A percentile compares a stretch with the other conserved stretches of the same genome.
Evolutionary conservation across 1,140 invertebrate species (phyloP).

Genomic region (Piezodorus guildinii): DNA sequence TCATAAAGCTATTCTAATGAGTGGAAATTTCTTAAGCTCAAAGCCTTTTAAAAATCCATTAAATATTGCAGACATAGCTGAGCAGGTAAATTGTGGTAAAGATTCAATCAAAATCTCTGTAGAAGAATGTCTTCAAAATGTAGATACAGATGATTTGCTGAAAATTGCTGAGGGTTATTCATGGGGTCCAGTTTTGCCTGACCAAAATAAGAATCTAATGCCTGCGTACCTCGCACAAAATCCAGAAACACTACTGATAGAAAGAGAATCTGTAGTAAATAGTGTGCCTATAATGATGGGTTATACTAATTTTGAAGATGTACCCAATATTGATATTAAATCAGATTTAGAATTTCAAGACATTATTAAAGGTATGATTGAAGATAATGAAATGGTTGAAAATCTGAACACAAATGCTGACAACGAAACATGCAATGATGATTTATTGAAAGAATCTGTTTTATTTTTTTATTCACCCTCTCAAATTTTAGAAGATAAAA

Average conservation of each 20-base stretch:
- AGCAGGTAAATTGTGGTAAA: slow-evolving; percentile 50
- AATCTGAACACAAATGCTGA: slow-evolving; percentile 38
- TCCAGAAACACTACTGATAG: slow-evolving; percentile 47
- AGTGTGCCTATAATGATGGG: slow-evolving; percentile 58
- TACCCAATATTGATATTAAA: slow-evolving; percentile 39
- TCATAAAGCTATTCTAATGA: slow-evolving; percentile 55
- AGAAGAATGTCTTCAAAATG: slow-evolving; percentile 52
- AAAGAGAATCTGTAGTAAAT: slow-evolving; percentile 37
- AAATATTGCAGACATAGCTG: slow-evolving; percentile 42
- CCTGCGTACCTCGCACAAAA: slow-evolving; percentile 51
- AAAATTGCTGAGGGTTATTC: slow-evolving; percentile 44
- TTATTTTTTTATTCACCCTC: slow-evolving; percentile 61
- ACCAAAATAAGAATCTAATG: slow-evolving; percentile 50
- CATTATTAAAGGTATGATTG: slow-evolving; percentile 40
- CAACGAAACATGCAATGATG: slow-evolving; percentile 51
- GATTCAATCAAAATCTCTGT: slow-evolving; percentile 43
- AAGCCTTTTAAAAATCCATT: slow-evolving; percentile 42
- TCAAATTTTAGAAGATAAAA: slow-evolving; percentile 41
- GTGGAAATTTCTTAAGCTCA: slow-evolving; percentile 51
- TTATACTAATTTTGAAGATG: slow-evolving; percentile 67
- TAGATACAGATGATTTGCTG: slow-evolving; percentile 44
- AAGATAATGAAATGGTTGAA: slow-evolving; percentile 40
- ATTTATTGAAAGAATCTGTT: slow-evolving; percentile 57
- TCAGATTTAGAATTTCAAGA: slow-evolving; percentile 36
- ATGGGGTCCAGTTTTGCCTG: slow-evolving; percentile 60